Base-by-base conservation (phyloP, 2,888 invertebrate genomes). In the Tetanocera ferruginea region DNA sequence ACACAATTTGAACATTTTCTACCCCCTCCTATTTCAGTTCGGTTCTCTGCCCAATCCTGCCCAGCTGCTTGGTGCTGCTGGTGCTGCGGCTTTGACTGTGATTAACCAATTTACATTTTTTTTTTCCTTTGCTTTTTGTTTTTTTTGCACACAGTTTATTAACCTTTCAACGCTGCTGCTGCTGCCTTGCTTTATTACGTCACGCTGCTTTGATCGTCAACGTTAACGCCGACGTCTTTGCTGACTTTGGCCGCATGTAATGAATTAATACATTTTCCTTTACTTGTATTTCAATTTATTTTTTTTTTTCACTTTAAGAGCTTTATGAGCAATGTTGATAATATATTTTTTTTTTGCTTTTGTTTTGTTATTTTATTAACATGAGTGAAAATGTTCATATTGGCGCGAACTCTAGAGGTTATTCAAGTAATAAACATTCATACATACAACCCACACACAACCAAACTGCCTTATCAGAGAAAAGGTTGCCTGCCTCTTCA, bases 121-220 rank as follows among this genome's bases (percentile, higher is more conserved):
- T n/a, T 74, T 62, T 69, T 70, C 28, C 23, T 67, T 52, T 66
- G 28, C 11, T 9, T 43, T 60, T 51, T 69, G 43, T 75, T 78
- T 62, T 23, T 69, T 70, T 43, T n/a, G 37, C 71, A 67, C 49
- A 52, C 31, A 57, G 70, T 72, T 71, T 72, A 72, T 72, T 72
- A 57, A 72, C 72, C 72, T 72, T 55, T 55, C 23, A 57, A 37
- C 37, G 11, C 17, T 34, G 23, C 43, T 11, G n/a, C n/a, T 52
- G 17, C 3, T n/a, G 52, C 52, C n/a, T n/a, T 17, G 11, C 23
- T 34, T 14, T 66, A 37, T 37, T 66, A 37, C 52, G 52, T 51
- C 70, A 70, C 70, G 31, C 28, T 60, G 52, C 51, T 17, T 31
- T n/a, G 9, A 51, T 19, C 17, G 49, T n/a, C 23, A 49, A 8